Conservation (phyloP, 2,113 vertebrate genomes). For the Daphoenositta chrysoptera region DNA sequence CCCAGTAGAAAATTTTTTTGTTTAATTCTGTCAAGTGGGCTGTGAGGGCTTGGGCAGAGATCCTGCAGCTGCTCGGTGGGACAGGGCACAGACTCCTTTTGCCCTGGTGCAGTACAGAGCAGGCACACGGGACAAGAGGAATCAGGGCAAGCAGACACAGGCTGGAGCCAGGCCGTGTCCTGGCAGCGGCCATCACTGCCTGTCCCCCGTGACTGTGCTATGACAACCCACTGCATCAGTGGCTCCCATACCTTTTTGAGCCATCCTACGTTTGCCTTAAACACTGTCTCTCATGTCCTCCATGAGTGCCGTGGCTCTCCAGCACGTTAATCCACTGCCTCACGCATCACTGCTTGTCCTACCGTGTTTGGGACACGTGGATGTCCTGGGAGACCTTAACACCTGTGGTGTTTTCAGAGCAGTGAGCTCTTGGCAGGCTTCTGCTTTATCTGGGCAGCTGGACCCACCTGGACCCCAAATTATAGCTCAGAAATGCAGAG, state of each 20-base stretch:
- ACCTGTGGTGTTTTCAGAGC: neutral
- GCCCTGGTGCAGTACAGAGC: neutral
- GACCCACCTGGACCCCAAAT: neutral
- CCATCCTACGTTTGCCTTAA: neutral
- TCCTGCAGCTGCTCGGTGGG: neutral
- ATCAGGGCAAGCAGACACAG: neutral
- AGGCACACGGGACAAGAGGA: rapidly evolving
- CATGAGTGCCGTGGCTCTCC: rapidly evolving
- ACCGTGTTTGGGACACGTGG: neutral
- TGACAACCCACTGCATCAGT: rapidly evolving
- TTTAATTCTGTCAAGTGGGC: neutral
- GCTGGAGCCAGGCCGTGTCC: neutral
- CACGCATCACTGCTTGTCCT: neutral
- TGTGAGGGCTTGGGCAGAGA: neutral
- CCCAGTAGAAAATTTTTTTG: neutral
- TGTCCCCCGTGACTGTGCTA: neutral
- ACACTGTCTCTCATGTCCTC: neutral
- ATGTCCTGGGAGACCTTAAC: neutral
- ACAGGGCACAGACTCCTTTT: neutral
- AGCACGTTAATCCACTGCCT: neutral
- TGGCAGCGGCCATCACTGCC: neutral
- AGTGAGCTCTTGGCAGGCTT: neutral
- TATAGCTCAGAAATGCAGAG: neutral
- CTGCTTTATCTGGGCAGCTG: neutral
- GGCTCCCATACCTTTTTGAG: neutral